Conservation (phyloP, 1,140 invertebrate genomes). For the Cherax destructor region DNA sequence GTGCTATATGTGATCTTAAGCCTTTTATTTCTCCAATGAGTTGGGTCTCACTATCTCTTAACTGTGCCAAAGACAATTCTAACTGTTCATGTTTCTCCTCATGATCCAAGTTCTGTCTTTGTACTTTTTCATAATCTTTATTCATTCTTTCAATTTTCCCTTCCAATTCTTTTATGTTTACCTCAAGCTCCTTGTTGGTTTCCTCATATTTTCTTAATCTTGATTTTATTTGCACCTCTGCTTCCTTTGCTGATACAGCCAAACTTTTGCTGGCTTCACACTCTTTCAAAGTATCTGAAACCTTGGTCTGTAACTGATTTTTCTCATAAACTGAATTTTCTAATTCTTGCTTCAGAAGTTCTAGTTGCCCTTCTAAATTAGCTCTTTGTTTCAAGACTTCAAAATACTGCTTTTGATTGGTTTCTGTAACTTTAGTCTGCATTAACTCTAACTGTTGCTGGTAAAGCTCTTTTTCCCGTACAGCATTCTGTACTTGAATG, state of each 20-base stretch:
- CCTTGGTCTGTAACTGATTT: slow-evolving; percentile 40
- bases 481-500: slow-evolving; percentile 68
- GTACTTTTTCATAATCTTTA: slow-evolving; percentile 15
- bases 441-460: slow-evolving; percentile 65
- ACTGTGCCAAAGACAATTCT: slow-evolving; percentile 18
- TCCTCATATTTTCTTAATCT: slow-evolving; percentile 51
- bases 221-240: slow-evolving; percentile 40
- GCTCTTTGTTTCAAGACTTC: slow-evolving; percentile 64
- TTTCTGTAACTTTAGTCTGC: slow-evolving; percentile 66
- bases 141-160: slow-evolving; percentile 17
- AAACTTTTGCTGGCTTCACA: slow-evolving; percentile 30
- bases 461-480: slow-evolving; percentile 63
- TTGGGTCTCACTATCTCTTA: slow-evolving; percentile 18
- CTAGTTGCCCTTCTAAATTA: slow-evolving; percentile 59
- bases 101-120: background rate
- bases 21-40: slow-evolving; percentile 34
- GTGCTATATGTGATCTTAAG: slow-evolving; percentile 16
- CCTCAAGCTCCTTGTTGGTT: slow-evolving; percentile 45
- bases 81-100: slow-evolving; percentile 27
- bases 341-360: slow-evolving; percentile 63
- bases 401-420: slow-evolving; percentile 66
- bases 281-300: slow-evolving; percentile 23
- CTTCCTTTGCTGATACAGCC: slow-evolving; percentile 29
- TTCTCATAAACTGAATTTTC: slow-evolving; percentile 50
- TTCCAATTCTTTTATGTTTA: slow-evolving; percentile 12